Base-by-base conservation (phyloP, 35 echinoderm and acorn worm species). In the Acanthaster planci region DNA sequence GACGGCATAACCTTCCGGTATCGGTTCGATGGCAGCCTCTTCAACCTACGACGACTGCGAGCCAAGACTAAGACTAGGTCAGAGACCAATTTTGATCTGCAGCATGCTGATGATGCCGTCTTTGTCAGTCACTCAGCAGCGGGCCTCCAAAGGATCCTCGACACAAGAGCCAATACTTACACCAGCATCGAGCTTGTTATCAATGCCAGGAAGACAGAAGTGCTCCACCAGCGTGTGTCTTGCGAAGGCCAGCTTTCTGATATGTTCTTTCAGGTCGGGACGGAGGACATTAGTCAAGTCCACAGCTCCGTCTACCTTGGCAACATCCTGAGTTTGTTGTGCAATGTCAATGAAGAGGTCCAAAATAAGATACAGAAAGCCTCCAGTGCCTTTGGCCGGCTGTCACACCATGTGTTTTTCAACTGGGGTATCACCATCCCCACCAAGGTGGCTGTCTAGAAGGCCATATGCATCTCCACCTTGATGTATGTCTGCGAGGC, bases 381-480 rank as follows among this genome's bases (percentile, higher is more conserved):
- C n/a, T n/a, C n/a, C n/a, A n/a, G n/a, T n/a, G n/a, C n/a, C n/a
- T n/a, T n/a, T n/a, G n/a, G n/a, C n/a, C n/a, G n/a, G n/a, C n/a
- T 87, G 15, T 59, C 34, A 14, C 42, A 81, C 26, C 42, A 78
- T 17, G 84, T 92, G 18, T 91, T 76, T 77, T 29, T 40, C 18
- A 86, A 81, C 77, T 42, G 82, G 10, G 27, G 87, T 39, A 27
- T 82, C n/a, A n/a, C n/a, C n/a, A n/a, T n/a, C n/a, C n/a, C n/a
- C n/a, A n/a, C n/a, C n/a, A n/a, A n/a, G n/a, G 15, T 85, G 27
- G 84, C 47, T 34, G 82, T 90, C 8, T 90, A 90, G 29, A 72
- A 72, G 78, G 82, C 88, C 55, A 42, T 77, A n/a, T n/a, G n/a
- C n/a, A n/a, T n/a, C n/a, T 57, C 67, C 85, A 85, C 88, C 37